Conservation (phyloP, 2,888 invertebrate species). For the Eledona agricola region DNA sequence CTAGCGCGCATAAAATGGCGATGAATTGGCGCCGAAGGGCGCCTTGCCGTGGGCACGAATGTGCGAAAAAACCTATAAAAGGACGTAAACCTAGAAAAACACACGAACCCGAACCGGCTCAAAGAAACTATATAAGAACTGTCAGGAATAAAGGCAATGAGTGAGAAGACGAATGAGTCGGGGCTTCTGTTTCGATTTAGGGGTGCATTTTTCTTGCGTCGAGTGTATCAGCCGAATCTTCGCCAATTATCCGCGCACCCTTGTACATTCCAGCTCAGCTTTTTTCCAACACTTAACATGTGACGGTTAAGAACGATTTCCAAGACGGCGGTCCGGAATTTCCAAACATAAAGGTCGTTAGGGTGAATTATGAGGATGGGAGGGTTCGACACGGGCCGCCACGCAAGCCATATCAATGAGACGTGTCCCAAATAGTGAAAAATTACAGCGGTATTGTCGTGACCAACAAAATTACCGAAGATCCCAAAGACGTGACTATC, state of each 20-base stretch:
- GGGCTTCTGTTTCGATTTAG: slow-evolving; percentile 9
- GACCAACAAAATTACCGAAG: slow-evolving; percentile 27
- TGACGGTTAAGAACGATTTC: slow-evolving; percentile 36
- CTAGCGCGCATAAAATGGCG: slow-evolving; percentile 9
- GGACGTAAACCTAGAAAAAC: slow-evolving; percentile 4
- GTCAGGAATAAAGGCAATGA: slow-evolving; percentile 17
- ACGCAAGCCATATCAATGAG: slow-evolving; percentile 46
- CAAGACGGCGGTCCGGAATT: slow-evolving; percentile 41
- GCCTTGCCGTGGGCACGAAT: slow-evolving; percentile 1
- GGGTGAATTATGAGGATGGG: slow-evolving; percentile 43
- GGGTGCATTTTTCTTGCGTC: slow-evolving; percentile 7
- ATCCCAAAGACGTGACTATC: slow-evolving; percentile 26
- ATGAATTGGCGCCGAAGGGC: slow-evolving; percentile 3
- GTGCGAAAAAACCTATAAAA: slow-evolving; percentile 2
- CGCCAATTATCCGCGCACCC: slow-evolving; percentile 39
- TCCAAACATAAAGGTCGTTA: slow-evolving; percentile 46
- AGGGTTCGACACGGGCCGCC: slow-evolving; percentile 40
- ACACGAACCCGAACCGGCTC: not conserved
- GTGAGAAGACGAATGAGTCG: slow-evolving; percentile 21
- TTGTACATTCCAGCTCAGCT: slow-evolving; percentile 41
- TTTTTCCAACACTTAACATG: slow-evolving; percentile 39
- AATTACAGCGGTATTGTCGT: slow-evolving; percentile 33
- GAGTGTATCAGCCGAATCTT: slow-evolving; percentile 14
- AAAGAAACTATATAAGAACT: slow-evolving; percentile 18
- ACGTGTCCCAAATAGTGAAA: slow-evolving; percentile 34